A percentile compares a stretch with the other conserved stretches of the same genome.
Conservation (phyloP, 2,797 vertebrate genomes). For the Coregonus ussuriensis region DNA sequence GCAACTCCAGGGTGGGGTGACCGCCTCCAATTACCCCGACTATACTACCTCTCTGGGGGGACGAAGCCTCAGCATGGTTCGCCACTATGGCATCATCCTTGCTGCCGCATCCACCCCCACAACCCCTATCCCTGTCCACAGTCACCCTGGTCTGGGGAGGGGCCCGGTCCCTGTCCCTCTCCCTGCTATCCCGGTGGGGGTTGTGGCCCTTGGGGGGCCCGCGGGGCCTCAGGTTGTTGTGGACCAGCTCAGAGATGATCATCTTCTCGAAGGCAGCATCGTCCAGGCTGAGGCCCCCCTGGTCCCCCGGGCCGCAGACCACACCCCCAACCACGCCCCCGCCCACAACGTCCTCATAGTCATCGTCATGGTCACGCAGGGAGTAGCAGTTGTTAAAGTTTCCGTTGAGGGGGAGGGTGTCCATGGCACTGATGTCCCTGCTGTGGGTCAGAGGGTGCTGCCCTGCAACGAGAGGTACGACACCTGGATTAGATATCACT, state of each 20-base stretch:
- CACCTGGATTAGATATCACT: background rate
- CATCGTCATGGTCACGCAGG: conserved; percentile 90
- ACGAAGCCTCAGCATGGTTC: conserved; percentile 83
- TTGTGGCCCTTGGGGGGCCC: conserved; percentile 71
- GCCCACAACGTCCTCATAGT: conserved; percentile 73
- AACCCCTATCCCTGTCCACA: conserved; percentile 49
- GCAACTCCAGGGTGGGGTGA: conserved; percentile 86
- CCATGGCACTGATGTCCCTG: conserved; percentile 99
- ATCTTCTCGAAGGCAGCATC: conserved; percentile 97
- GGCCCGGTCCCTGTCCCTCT: conserved; percentile 32
- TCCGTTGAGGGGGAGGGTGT: conserved; percentile 99
- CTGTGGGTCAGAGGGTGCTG: conserved; percentile 98
- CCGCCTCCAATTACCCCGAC: conserved; percentile 62
- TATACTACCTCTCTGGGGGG: conserved; percentile 57
- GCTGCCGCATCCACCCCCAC: conserved; percentile 83
- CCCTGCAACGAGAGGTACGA: conserved; percentile 79
- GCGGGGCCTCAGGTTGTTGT: conserved; percentile 94
- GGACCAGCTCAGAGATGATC: conserved; percentile 99
- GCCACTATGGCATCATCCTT: conserved; percentile 89
- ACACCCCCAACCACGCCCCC: background rate
- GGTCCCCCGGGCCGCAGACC: conserved; percentile 81
- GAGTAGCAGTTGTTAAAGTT: conserved; percentile 99
- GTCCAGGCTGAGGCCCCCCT: conserved; percentile 88
- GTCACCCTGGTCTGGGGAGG: conserved; percentile 58
- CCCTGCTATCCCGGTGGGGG: conserved; percentile 45